These are phyloP conservation scores for Mus minutoides DNA, from an alignment of 2,797 vertebrate species.

Conservation along the genomic window DNA sequence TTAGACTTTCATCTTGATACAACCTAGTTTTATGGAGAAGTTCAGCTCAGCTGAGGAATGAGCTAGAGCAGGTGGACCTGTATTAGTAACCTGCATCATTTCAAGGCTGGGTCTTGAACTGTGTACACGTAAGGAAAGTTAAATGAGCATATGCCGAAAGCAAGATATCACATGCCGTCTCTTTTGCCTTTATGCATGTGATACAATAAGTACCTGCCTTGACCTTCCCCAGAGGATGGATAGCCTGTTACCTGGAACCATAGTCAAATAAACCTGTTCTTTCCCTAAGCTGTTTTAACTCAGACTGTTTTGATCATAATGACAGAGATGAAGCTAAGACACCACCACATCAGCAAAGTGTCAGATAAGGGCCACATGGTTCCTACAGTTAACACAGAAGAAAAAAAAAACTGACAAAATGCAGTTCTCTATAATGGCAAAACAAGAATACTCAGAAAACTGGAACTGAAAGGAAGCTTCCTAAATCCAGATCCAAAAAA, in stretches of 20 bases:
- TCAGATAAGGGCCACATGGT: background rate
- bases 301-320: background rate
- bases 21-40: background rate
- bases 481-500: background rate
- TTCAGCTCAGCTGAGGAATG: background rate
- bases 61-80: background rate
- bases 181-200: background rate
- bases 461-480: background rate
- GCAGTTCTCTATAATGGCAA: background rate
- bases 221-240: background rate
- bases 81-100: no score
- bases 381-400: background rate
- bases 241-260: background rate
- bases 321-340: background rate
- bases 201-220: background rate
- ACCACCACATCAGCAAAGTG: background rate
- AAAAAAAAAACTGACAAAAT: background rate
- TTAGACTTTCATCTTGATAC: background rate
- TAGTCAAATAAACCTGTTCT: background rate
- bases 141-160: background rate
- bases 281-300: background rate
- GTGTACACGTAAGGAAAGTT: background rate
- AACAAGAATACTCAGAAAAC: background rate
- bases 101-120: no score
- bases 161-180: no score